These are phyloP conservation scores for Lutjanus argentimaculatus DNA, from an alignment of 2,797 vertebrate genomes.

Conservation along the genomic window DNA sequence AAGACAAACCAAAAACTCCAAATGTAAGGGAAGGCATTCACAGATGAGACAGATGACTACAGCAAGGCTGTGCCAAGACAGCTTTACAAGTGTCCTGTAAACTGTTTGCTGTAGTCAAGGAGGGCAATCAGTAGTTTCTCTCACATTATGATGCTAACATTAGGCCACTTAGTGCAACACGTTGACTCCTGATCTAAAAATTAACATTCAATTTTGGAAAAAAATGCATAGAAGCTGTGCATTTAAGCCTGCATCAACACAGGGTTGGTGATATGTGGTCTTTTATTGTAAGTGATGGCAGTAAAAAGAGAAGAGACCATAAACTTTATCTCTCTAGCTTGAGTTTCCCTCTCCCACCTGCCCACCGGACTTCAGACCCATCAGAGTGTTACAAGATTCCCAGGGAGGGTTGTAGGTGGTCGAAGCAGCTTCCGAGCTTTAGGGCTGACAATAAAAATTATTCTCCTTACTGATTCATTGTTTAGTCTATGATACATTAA, in stretches of 20 bases:
- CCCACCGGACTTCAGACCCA: conserved; percentile 45
- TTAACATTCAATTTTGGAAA: background rate
- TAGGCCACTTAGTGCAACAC: background rate
- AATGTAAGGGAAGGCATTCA: background rate
- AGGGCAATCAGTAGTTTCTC: background rate
- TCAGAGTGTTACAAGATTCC: background rate
- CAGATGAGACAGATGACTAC: background rate
- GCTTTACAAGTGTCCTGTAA: background rate
- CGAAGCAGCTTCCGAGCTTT: background rate
- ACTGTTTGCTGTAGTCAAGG: background rate
- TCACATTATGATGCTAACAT: background rate
- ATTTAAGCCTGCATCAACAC: background rate
- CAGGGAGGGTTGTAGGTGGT: background rate
- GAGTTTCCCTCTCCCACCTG: background rate
- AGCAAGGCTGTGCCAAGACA: background rate
- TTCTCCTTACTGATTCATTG: background rate
- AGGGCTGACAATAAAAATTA: background rate
- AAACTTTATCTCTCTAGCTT: conserved; percentile 12
- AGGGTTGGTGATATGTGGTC: background rate
- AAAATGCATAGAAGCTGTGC: background rate
- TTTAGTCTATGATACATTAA: background rate
- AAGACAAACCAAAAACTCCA: background rate
- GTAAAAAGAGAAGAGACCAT: background rate
- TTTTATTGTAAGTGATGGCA: background rate
- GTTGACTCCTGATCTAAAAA: background rate